Percentiles rank a stretch among this genome's conserved stretches.
These are phyloP conservation scores for Paedocypris sp. DNA, from an alignment of 2,113 vertebrate species.

Conservation along the genomic window DNA sequence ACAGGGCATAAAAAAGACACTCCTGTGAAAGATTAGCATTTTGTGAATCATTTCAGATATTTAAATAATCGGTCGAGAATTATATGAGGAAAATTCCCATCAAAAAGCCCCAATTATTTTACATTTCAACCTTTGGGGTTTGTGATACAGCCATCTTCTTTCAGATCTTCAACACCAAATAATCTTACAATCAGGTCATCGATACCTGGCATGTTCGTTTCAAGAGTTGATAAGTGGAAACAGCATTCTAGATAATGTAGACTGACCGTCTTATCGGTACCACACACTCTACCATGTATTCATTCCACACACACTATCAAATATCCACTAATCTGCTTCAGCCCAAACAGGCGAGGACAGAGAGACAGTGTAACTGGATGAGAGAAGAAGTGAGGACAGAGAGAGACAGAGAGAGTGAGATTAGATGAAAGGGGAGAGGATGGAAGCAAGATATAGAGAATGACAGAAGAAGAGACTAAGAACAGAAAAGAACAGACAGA, in stretches of 20 bases:
- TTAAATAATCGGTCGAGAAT: too few relatives aligned
- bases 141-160: background rate
- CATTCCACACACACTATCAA: slow-evolving; percentile 37
- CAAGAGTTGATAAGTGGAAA: background rate
- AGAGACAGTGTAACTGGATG: slow-evolving; percentile 45
- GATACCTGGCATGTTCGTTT: background rate
- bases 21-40: slow-evolving; percentile 56
- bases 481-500: slow-evolving; percentile 5
- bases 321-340: slow-evolving; percentile 45
- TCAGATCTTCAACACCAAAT: slow-evolving; percentile 21
- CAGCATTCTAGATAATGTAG: slow-evolving; percentile 1
- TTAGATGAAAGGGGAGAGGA: slow-evolving; percentile 37
- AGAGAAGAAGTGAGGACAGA: slow-evolving; percentile 32
- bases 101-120: background rate
- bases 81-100: background rate
- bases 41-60: too few relatives aligned
- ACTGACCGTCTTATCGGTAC: background rate
- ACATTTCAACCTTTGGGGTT: too few relatives aligned
- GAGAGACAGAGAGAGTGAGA: slow-evolving; percentile 38
- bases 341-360: slow-evolving; percentile 15
- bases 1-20: slow-evolving; percentile 77
- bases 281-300: background rate
- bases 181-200: background rate
- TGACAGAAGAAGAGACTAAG: slow-evolving; percentile 15
- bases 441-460: slow-evolving; percentile 10